Percentiles rank a stretch among this genome's conserved stretches.
Evolutionary conservation across 53 echinoderm and acorn worm species (phyloP).

Genomic region (Temnopleurus reevesii): DNA sequence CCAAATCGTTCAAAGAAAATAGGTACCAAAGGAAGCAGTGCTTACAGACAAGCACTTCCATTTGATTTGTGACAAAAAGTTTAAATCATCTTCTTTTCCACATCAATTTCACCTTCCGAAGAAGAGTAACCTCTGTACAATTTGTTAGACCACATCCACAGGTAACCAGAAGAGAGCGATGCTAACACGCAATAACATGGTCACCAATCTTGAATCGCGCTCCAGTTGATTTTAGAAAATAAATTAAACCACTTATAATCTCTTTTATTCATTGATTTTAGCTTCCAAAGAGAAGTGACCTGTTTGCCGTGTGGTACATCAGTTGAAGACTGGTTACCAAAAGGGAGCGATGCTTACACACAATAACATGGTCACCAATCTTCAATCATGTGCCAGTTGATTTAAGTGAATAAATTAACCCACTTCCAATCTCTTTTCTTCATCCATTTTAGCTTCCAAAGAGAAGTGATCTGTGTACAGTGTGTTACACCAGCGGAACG

Average conservation of each 20-base stretch:
- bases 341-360: constrained; percentile 86
- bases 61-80: too few species aligned
- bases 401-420: constrained; percentile 58
- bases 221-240: too few species aligned
- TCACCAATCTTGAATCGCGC: too few species aligned
- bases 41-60: constrained; percentile 69
- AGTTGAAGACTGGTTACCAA: constrained; percentile 90
- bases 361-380: constrained; percentile 60
- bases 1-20: too few species aligned
- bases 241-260: too few species aligned
- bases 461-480: constrained; percentile 66
- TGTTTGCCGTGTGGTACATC: constrained; percentile 88
- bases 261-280: background rate
- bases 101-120: constrained; percentile 57
- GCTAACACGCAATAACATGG: constrained; percentile 72
- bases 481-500: constrained; percentile 95
- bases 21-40: constrained; percentile 84
- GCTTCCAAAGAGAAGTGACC: constrained; percentile 69
- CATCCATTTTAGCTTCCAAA: constrained; percentile 58
- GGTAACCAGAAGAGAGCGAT: constrained; percentile 83
- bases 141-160: constrained; percentile 92
- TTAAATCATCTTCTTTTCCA: background rate
- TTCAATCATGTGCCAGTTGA: too few species aligned
- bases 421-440: constrained; percentile 67
- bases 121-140: constrained; percentile 66